phyloP scores from a whole-genome alignment of 2,888 invertebrate species.

The Tridacna gigas region DNA sequence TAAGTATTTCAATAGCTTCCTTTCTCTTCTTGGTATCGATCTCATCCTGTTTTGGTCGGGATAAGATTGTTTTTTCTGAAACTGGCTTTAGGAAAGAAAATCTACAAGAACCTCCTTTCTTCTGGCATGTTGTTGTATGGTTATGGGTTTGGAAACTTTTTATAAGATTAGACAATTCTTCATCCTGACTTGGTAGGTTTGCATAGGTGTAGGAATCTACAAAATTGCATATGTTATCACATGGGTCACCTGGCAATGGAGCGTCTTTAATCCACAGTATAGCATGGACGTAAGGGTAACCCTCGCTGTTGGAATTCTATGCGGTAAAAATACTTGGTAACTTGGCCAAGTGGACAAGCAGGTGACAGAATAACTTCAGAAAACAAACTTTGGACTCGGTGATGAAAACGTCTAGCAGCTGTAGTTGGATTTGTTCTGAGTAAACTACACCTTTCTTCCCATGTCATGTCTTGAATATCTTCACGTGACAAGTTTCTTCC shows the following conservation, averaged over 20 bases:
- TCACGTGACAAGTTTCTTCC: slow-evolving; percentile 42
- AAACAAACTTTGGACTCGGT: slow-evolving; percentile 60
- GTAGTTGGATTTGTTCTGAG: slow-evolving; percentile 69
- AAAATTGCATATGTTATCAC: slow-evolving; percentile 21
- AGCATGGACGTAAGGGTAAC: slow-evolving; percentile 56
- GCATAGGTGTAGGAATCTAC: too few relatives aligned
- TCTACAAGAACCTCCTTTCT: slow-evolving; percentile 45
- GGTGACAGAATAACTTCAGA: slow-evolving; percentile 45
- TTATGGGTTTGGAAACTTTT: slow-evolving; percentile 41
- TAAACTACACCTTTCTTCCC: slow-evolving; percentile 58
- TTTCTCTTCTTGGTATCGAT: neutral
- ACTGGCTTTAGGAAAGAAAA: slow-evolving; percentile 44
- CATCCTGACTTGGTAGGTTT: slow-evolving; percentile 15
- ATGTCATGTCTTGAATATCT: slow-evolving; percentile 51
- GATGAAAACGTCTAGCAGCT: slow-evolving; percentile 66
- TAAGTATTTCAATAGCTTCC: slow-evolving; percentile 24
- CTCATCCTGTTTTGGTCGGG: slow-evolving; percentile 14
- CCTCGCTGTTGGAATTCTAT: slow-evolving; percentile 64
- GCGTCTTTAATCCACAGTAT: slow-evolving; percentile 52
- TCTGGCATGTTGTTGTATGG: slow-evolving; percentile 53
- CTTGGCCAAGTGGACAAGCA: slow-evolving; percentile 44
- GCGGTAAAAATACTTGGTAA: slow-evolving; percentile 58
- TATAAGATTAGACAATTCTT: slow-evolving; percentile 37
- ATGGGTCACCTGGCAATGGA: slow-evolving; percentile 9
- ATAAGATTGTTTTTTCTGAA: slow-evolving; percentile 19